A percentile compares a stretch with the other conserved stretches of the same genome.
Conservation (phyloP, 2,113 vertebrate genomes). For the Astur gentilis region DNA sequence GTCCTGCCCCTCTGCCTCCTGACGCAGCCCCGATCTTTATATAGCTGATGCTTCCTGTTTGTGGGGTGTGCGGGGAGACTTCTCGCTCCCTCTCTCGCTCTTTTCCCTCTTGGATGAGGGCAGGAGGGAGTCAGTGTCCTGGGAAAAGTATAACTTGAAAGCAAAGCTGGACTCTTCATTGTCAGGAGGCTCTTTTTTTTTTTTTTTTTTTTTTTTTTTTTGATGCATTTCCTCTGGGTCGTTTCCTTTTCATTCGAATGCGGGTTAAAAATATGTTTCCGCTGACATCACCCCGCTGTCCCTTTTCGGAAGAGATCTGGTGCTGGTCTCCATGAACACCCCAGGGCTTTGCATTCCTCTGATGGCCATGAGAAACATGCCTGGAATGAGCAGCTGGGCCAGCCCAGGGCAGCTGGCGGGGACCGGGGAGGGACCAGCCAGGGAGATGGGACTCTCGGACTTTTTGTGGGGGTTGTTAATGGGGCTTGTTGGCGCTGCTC, state of each 20-base stretch:
- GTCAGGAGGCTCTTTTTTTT: conserved; percentile 5
- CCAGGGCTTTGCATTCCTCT: conserved; percentile 51
- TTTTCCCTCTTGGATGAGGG: neutral
- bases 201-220: neutral
- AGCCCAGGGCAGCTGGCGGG: neutral
- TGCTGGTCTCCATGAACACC: neutral
- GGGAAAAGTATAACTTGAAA: conserved; percentile 65
- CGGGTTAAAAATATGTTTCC: conserved; percentile 59
- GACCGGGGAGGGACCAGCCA: neutral
- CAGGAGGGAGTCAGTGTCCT: conserved; percentile 42
- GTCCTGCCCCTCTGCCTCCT: neutral
- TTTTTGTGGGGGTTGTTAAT: neutral
- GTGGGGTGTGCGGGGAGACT: neutral
- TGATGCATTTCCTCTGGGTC: conserved; percentile 46
- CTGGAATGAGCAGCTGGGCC: conserved; percentile 18
- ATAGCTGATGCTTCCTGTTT: conserved; percentile 3
- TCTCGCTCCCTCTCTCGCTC: neutral
- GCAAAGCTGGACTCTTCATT: neutral
- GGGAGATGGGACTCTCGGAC: neutral
- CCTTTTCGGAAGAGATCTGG: neutral
- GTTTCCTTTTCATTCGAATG: conserved; percentile 28
- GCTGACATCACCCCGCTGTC: conserved; percentile 63
- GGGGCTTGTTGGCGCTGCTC: neutral
- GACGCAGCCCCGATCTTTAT: neutral
- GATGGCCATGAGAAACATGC: neutral